Evolutionary conservation across 2,113 vertebrate genomes (phyloP).

Genomic region (Hemicordylus capensis): DNA sequence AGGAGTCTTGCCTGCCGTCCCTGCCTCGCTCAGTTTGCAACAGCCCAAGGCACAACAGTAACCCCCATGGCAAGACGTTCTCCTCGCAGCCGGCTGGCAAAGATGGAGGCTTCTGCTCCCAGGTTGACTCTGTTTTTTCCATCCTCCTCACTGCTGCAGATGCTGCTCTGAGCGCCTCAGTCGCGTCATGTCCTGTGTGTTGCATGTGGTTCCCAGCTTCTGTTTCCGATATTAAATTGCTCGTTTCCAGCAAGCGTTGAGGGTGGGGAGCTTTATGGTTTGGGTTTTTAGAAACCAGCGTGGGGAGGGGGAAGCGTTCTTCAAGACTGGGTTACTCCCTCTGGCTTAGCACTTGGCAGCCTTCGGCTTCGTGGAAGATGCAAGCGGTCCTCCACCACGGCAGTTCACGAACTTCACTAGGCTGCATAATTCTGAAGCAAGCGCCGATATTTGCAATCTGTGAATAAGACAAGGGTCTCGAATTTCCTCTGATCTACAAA

Average conservation of each 20-base stretch:
- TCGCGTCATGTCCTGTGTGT: not conserved
- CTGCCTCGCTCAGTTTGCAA: conserved; percentile 55
- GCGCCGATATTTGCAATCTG: not conserved
- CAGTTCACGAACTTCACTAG: not conserved
- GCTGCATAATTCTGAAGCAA: not conserved
- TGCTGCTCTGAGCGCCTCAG: conserved; percentile 19
- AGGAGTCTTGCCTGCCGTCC: not conserved
- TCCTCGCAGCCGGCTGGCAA: conserved; percentile 55
- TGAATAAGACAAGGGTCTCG: not conserved
- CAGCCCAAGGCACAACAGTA: conserved; percentile 38
- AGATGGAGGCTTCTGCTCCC: conserved; percentile 34
- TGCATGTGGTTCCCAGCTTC: conserved; percentile 9
- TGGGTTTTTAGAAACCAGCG: not conserved
- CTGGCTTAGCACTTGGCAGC: not conserved
- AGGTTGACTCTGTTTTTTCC: too few relatives aligned
- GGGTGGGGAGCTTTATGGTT: conserved; percentile 3
- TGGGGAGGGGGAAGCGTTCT: conserved; percentile 16
- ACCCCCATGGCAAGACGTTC: conserved; percentile 63
- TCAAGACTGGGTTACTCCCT: not conserved
- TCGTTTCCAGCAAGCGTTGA: not conserved
- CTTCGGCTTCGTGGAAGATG: too few relatives aligned
- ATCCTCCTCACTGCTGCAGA: too few relatives aligned
- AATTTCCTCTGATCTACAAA: not conserved
- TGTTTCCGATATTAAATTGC: conserved; percentile 24
- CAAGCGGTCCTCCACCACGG: not conserved